Conservation (phyloP, 2,797 vertebrate genomes). For the Synanceia verrucosa region DNA sequence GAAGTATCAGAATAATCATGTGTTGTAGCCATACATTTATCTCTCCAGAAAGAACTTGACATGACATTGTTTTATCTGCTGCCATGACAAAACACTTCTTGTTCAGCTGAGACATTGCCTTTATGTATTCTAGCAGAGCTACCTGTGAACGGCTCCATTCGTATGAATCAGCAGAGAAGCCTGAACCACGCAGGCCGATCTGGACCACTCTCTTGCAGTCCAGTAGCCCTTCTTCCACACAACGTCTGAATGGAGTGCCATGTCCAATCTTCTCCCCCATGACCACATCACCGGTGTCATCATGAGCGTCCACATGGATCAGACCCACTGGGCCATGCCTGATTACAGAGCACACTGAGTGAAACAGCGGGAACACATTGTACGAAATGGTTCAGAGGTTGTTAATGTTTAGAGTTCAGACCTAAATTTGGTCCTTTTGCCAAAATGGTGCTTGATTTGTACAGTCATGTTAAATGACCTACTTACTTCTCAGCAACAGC, state of each 20-base stretch:
- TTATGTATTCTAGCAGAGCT: neutral
- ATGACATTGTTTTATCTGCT: too few species aligned
- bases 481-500: conserved; percentile 90
- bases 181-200: conserved; percentile 91
- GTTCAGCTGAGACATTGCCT: neutral
- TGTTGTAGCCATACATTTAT: too few species aligned
- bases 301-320: conserved; percentile 93
- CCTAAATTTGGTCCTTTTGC: neutral
- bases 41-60: too few species aligned
- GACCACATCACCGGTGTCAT: conserved; percentile 83
- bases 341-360: neutral
- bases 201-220: conserved; percentile 90
- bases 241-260: conserved; percentile 90
- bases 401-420: neutral
- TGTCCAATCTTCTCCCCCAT: conserved; percentile 92
- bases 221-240: conserved; percentile 91
- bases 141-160: conserved; percentile 89
- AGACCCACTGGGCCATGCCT: conserved; percentile 92
- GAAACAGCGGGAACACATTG: neutral
- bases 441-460: neutral
- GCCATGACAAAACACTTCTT: too few species aligned
- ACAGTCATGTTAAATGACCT: too few species aligned
- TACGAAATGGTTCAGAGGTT: neutral
- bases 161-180: conserved; percentile 82
- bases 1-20: too few species aligned